Conservation (phyloP, 2,888 invertebrate species). For the Patella caerulea region DNA sequence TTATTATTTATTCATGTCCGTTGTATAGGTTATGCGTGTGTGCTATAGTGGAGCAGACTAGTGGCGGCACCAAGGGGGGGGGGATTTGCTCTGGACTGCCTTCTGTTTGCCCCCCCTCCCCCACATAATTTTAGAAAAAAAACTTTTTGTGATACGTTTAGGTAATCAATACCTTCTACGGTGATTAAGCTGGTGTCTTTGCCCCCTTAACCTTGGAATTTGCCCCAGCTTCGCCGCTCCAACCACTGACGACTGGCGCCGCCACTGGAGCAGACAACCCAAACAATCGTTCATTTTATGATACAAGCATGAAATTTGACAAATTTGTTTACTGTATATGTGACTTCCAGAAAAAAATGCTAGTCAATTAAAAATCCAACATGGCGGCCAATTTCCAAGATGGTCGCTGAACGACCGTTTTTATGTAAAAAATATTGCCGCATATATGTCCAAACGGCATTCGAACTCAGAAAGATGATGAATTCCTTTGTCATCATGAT, state of each 20-base stretch:
- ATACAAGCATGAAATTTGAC: background rate
- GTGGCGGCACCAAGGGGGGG: too few relatives aligned
- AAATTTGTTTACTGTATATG: background rate
- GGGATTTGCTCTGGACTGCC: too few relatives aligned
- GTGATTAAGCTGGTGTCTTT: background rate
- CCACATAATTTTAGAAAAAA: too few relatives aligned
- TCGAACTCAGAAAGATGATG: background rate
- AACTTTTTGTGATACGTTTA: too few relatives aligned
- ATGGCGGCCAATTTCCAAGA: background rate
- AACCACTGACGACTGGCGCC: too few relatives aligned
- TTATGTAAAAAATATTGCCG: background rate
- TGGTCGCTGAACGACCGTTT: background rate
- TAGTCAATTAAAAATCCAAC: background rate
- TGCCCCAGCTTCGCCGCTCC: background rate
- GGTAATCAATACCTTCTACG: too few relatives aligned
- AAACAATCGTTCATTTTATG: slow-evolving; percentile 3
- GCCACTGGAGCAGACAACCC: background rate
- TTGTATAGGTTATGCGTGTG: too few relatives aligned
- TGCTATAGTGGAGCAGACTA: too few relatives aligned
- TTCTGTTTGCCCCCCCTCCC: too few relatives aligned
- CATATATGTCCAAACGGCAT: background rate
- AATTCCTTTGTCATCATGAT: too few relatives aligned
- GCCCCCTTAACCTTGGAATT: background rate
- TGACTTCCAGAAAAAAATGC: background rate
- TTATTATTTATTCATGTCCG: too few relatives aligned